Conservation (phyloP, 2,797 vertebrate species). For the Rhadinocentrus ornatus region DNA sequence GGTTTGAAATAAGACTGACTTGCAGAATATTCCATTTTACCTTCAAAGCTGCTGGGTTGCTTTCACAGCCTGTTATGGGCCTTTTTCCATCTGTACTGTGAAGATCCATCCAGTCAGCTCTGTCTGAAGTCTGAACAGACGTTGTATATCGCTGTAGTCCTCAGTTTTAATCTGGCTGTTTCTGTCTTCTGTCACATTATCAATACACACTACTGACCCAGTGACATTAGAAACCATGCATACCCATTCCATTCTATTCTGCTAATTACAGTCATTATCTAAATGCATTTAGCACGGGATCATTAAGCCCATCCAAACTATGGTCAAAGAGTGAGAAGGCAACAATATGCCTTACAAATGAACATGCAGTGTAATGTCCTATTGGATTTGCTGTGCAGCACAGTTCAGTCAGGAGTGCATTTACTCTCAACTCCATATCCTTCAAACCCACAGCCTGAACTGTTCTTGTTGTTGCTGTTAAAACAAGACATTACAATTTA, state of each 20-base stretch:
- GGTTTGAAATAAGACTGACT: too few species aligned
- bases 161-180: background rate
- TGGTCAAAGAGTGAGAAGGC: background rate
- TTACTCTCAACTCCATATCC: background rate
- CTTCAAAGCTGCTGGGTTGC: background rate
- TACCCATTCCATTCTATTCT: background rate
- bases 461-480: background rate
- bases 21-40: too few species aligned
- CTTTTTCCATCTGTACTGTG: background rate
- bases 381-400: background rate
- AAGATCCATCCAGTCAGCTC: background rate
- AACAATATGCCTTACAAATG: background rate
- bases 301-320: background rate
- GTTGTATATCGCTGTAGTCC: background rate
- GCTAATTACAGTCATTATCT: background rate
- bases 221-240: background rate
- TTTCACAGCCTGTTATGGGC: background rate
- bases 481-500: background rate
- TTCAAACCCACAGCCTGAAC: background rate
- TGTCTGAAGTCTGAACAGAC: background rate
- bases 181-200: background rate
- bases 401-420: background rate
- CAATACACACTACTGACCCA: background rate
- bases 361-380: background rate
- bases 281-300: background rate